Base-by-base conservation (phyloP, 2,797 vertebrate genomes). In the Tapera naevia region DNA sequence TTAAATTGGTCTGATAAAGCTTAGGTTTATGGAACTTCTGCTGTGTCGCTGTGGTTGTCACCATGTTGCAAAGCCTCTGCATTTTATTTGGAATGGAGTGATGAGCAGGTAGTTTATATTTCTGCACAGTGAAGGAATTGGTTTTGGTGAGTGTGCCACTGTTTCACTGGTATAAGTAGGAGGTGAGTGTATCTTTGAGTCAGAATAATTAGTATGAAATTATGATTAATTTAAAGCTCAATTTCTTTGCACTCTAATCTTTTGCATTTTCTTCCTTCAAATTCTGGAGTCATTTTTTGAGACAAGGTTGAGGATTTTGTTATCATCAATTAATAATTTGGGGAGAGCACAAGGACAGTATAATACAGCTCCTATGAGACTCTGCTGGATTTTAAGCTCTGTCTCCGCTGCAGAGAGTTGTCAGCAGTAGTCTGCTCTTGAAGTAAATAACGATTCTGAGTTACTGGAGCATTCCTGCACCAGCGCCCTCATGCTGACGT, bases 11-110 rank as follows among this genome's bases (percentile, higher is more conserved):
- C 41, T 41, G 45, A 14, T 60, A 78, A 78, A 85, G 14, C 17
- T 45, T 50, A n/a, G 16, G 19, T 71, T 86, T 70, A 32, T 57
- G 48, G n/a, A 51, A 27, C 27, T 74, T 67, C 23, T 71, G 1
- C 37, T 0, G 0, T 45, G 28, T 37, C 3, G 0, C 35, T 39
- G 17, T 39, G 45, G 8, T 39, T 86, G 48, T 64, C 66, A n/a
- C 25, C 2, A 8, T 54, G 15, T 56, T 73, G 57, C 60, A 45
- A 60, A 70, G 76, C 13, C 13, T 56, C 14, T 33, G 5, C 46
- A 18, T 57, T 67, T 60, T 82, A 15, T 54, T 69, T 3, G 2
- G 18, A 32, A 48, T 48, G 35, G 27, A 43, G 24, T 18, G 61
- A 22, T 86, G 71, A 78, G 28, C 66, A 32, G 15, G 10, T 53